Evolutionary conservation across 2,888 invertebrate species (phyloP).

Genomic region (Hemistola chrysoprasaria): DNA sequence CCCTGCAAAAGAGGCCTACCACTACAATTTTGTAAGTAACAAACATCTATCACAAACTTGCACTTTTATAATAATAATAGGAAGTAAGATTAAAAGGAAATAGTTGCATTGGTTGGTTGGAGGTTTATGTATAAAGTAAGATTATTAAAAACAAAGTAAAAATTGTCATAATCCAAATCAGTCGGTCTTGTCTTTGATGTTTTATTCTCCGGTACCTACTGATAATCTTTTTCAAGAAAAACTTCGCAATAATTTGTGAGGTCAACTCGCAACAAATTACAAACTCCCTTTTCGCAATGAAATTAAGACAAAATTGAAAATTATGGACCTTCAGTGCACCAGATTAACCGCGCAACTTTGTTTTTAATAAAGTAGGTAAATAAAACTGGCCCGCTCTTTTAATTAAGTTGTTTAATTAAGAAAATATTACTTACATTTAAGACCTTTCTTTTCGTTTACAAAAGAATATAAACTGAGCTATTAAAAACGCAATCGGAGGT

Average conservation of each 20-base stretch:
- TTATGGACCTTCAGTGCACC: constrained; percentile 16
- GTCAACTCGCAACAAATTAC: constrained; percentile 18
- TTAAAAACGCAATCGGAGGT: constrained; percentile 23
- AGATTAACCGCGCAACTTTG: constrained; percentile 15
- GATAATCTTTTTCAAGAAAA: constrained; percentile 1
- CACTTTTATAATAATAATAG: too few species aligned
- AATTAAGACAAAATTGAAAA: constrained; percentile 21
- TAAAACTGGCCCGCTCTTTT: constrained; percentile 23
- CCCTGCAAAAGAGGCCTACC: too few species aligned
- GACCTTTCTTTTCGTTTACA: constrained; percentile 14
- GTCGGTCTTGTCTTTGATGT: not conserved
- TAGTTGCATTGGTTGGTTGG: too few species aligned
- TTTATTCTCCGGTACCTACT: not conserved
- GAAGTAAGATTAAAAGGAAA: too few species aligned
- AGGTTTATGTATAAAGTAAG: too few species aligned
- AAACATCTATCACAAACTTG: too few species aligned
- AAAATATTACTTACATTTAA: constrained; percentile 26
- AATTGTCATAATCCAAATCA: too few species aligned
- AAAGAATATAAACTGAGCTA: constrained; percentile 21
- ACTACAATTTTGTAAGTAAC: too few species aligned
- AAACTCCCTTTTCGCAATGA: constrained; percentile 19
- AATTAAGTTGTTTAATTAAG: constrained; percentile 29
- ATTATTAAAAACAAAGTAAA: too few species aligned
- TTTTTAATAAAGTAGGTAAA: constrained; percentile 23
- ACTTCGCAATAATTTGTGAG: constrained; percentile 6